Evolutionary conservation across 1,140 invertebrate species (phyloP).

Genomic region (Penaeus indicus): DNA sequence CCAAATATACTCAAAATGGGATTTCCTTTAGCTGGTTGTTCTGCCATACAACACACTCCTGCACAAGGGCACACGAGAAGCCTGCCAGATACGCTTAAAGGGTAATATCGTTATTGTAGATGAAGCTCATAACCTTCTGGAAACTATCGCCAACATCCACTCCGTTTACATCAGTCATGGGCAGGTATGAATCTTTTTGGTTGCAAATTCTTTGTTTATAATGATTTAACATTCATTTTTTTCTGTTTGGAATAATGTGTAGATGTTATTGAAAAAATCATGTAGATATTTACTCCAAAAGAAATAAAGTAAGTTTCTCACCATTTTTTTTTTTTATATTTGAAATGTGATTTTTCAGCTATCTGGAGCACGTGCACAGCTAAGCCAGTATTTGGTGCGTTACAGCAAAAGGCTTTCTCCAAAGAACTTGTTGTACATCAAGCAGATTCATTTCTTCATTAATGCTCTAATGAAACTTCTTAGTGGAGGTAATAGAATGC

Average conservation of each 20-base stretch:
- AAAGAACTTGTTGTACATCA: slow-evolving; percentile 86
- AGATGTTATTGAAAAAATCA: neutral
- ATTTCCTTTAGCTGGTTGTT: slow-evolving; percentile 76
- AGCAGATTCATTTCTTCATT: slow-evolving; percentile 79
- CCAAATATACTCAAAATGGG: neutral
- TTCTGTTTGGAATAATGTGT: neutral
- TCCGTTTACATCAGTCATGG: slow-evolving; percentile 79
- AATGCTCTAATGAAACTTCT: slow-evolving; percentile 52
- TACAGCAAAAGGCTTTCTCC: slow-evolving; percentile 84
- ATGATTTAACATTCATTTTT: neutral
- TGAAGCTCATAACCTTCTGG: slow-evolving; percentile 96
- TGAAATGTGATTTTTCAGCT: slow-evolving; percentile 68
- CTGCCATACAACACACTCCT: slow-evolving; percentile 91
- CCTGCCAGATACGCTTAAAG: slow-evolving; percentile 85
- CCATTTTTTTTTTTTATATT: neutral
- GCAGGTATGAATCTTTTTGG: slow-evolving; percentile 71
- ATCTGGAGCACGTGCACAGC: slow-evolving; percentile 78
- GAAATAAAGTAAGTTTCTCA: too few species aligned
- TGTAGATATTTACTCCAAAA: neutral
- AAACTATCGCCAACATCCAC: slow-evolving; percentile 90
- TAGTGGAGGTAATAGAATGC: slow-evolving; percentile 30
- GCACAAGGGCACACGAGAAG: slow-evolving; percentile 86
- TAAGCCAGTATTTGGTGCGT: slow-evolving; percentile 83
- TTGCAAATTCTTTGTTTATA: neutral
- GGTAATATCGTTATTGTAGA: slow-evolving; percentile 93